phyloP scores from a whole-genome alignment of 2,797 vertebrate species.

The Knipowitschia caucasica region DNA sequence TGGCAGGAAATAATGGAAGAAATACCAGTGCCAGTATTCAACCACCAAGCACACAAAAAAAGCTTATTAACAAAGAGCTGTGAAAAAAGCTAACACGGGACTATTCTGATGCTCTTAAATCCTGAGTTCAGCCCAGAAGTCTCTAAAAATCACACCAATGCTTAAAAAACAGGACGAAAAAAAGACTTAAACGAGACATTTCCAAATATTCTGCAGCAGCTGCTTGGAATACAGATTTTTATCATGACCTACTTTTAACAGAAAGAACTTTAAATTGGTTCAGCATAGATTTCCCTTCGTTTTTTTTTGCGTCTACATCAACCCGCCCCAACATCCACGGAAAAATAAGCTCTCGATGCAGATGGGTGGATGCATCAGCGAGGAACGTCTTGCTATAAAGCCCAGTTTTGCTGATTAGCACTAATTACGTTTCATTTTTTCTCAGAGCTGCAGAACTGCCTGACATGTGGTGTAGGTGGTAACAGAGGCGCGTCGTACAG shows the following conservation, averaged over 20 bases:
- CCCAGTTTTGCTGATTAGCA: constrained; percentile 2
- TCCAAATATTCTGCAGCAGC: background rate
- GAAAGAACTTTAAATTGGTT: constrained; percentile 4
- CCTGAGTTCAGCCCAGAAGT: no score
- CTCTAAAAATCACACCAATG: no score
- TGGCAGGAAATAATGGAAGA: no score
- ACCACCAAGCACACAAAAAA: no score
- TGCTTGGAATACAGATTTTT: background rate
- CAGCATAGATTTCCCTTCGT: background rate
- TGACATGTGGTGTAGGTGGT: background rate
- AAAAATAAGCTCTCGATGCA: background rate
- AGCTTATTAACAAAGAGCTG: no score
- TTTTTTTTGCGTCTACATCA: background rate
- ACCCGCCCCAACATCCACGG: background rate
- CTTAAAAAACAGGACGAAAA: background rate
- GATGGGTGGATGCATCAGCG: background rate
- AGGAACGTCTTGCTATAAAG: background rate
- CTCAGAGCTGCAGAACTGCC: constrained; percentile 1
- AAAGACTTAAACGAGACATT: no score
- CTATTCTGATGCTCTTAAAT: no score
- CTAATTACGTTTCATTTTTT: background rate
- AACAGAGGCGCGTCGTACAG: background rate
- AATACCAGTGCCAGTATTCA: no score
- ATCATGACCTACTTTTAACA: background rate
- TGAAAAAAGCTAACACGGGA: no score